Conservation (phyloP, 2,113 vertebrate species). For the Nicator chloris region DNA sequence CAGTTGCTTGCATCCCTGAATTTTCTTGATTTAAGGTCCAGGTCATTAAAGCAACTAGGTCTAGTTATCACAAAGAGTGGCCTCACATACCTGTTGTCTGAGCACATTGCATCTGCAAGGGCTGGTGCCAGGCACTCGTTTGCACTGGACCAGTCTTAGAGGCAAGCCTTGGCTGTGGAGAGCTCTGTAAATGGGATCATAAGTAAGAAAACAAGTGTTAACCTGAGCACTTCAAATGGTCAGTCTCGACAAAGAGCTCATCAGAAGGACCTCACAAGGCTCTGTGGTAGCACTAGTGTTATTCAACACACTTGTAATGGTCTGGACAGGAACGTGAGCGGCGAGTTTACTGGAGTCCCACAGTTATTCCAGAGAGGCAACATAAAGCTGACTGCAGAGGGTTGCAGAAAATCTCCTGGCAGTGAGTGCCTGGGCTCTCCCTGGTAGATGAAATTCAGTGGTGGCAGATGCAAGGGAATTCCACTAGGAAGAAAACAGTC, state of each 20-base stretch:
- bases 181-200: background rate
- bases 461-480: background rate
- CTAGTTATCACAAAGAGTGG: background rate
- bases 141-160: background rate
- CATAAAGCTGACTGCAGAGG: background rate
- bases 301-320: background rate
- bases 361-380: background rate
- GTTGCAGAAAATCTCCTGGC: background rate
- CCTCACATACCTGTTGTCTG: background rate
- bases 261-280: background rate
- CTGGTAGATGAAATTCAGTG: background rate
- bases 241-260: conserved; percentile 41
- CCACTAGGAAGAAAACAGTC: background rate
- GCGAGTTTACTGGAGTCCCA: background rate
- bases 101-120: background rate
- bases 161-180: background rate
- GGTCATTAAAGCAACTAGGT: background rate
- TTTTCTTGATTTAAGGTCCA: background rate
- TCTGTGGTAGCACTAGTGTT: background rate
- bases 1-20: background rate
- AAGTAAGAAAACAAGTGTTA: background rate
- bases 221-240: background rate
- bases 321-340: background rate
- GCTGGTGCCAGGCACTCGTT: background rate
- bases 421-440: background rate